Conservation (phyloP, 1,140 invertebrate genomes). For the Teleogryllus occipitalis region DNA sequence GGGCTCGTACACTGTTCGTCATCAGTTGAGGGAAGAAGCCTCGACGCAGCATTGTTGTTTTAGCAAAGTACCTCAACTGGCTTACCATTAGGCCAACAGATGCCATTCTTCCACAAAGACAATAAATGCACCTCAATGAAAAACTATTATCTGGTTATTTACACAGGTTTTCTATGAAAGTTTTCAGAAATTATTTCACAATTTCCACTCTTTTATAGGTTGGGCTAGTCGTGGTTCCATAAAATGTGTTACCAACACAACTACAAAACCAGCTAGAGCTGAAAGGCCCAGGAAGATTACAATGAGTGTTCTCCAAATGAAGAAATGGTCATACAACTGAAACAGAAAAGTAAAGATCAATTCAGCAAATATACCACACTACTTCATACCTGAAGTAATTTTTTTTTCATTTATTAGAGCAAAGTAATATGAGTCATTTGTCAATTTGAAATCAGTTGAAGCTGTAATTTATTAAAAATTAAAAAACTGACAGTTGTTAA, state of each 20-base stretch:
- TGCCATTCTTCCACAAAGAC: neutral
- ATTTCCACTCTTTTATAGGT: constrained; percentile 37
- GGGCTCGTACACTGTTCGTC: neutral
- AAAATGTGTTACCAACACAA: constrained; percentile 43
- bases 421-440: too few species aligned
- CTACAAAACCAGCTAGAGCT: constrained; percentile 37
- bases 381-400: too few species aligned
- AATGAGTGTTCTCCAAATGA: constrained; percentile 44
- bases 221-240: constrained; percentile 39
- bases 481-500: too few species aligned
- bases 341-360: constrained; percentile 31
- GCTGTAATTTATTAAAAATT: too few species aligned
- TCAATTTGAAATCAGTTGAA: too few species aligned
- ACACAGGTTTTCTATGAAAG: too few species aligned
- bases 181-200: constrained; percentile 24
- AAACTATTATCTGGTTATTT: neutral
- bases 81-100: neutral
- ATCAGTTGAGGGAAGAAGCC: neutral
- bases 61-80: neutral
- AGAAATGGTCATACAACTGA: constrained; percentile 47
- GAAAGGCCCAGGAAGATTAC: constrained; percentile 40
- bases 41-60: neutral
- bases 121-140: neutral
- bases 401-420: too few species aligned
- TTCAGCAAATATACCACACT: too few species aligned